These are phyloP conservation scores for Lineus longissimus DNA, from an alignment of 1,140 invertebrate species.

Conservation along the genomic window DNA sequence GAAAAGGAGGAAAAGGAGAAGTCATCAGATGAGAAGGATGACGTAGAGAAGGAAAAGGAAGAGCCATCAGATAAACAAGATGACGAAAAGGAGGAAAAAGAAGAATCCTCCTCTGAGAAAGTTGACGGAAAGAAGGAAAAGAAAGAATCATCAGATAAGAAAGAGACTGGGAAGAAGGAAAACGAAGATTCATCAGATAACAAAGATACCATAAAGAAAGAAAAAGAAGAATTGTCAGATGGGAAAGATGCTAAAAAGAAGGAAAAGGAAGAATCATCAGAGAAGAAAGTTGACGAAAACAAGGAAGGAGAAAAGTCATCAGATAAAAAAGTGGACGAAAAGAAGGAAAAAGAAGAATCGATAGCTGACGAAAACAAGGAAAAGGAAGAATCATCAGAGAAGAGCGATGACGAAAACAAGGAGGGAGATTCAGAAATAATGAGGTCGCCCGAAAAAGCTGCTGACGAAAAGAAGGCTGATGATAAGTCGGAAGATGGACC, in stretches of 20 bases:
- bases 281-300: neutral
- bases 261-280: slow-evolving; percentile 7
- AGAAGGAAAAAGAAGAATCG: slow-evolving; percentile 53
- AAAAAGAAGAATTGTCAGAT: slow-evolving; percentile 58
- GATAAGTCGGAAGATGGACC: neutral
- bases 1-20: too few species aligned
- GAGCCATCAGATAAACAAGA: neutral
- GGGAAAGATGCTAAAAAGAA: slow-evolving; percentile 18
- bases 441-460: neutral
- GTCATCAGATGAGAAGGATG: too few species aligned
- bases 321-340: slow-evolving; percentile 18
- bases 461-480: neutral
- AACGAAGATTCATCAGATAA: neutral
- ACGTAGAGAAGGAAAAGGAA: neutral
- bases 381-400: slow-evolving; percentile 8
- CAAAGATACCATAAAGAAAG: slow-evolving; percentile 41
- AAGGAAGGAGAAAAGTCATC: slow-evolving; percentile 6
- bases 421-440: slow-evolving; percentile 23
- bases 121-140: neutral
- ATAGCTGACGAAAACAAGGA: slow-evolving; percentile 55
- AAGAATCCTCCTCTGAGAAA: neutral
- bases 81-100: too few species aligned
- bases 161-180: too few species aligned
- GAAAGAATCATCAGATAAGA: too few species aligned
- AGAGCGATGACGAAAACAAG: slow-evolving; percentile 27